Conservation (phyloP, 2,888 invertebrate species). For the Drosophila seclusa region DNA sequence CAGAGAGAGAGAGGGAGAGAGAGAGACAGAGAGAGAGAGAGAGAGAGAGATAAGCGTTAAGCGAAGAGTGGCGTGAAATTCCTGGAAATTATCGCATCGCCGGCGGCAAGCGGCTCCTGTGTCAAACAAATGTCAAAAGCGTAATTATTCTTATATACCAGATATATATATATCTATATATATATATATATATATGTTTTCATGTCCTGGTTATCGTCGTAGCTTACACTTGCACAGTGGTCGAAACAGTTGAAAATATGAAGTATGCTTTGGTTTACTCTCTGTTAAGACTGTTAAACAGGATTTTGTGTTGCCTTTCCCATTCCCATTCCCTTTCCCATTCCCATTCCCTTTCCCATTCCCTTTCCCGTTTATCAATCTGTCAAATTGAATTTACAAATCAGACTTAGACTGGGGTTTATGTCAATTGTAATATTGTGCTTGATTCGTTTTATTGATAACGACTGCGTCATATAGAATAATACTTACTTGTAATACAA, state of each 20-base stretch:
- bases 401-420: not conserved
- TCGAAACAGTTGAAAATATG: not conserved
- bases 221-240: conserved; percentile 34
- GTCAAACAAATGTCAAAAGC: conserved; percentile 74
- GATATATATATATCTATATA: conserved; percentile 1
- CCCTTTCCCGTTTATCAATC: not conserved
- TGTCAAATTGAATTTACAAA: not conserved
- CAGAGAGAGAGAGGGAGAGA: conserved; percentile 11
- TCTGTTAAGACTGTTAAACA: not conserved
- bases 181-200: not conserved
- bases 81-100: conserved; percentile 65
- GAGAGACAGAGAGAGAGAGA: conserved; percentile 10
- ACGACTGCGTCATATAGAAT: not conserved
- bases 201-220: not conserved
- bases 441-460: not conserved
- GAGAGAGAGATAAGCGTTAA: conserved; percentile 44
- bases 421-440: not conserved
- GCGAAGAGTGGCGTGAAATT: conserved; percentile 74
- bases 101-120: conserved; percentile 67
- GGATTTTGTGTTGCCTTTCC: not conserved
- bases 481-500: not conserved
- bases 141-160: conserved; percentile 1
- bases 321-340: too few relatives aligned
- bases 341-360: too few relatives aligned
- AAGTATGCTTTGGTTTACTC: not conserved